These are phyloP conservation scores for Myiozetetes cayanensis DNA, from an alignment of 2,113 vertebrate species.

Conservation along the genomic window DNA sequence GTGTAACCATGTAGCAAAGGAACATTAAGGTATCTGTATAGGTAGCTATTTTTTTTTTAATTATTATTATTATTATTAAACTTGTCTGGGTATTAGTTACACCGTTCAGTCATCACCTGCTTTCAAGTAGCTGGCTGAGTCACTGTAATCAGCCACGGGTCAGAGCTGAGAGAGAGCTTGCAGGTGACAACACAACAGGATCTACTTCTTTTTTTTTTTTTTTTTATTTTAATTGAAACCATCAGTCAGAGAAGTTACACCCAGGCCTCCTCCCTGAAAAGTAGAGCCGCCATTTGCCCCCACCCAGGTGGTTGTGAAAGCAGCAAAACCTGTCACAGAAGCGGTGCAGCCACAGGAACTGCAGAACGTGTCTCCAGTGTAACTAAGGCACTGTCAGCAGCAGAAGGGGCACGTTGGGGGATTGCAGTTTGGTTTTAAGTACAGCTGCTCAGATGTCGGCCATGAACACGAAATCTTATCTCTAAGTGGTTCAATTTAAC, in stretches of 20 bases:
- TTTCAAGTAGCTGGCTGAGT: slow-evolving; percentile 9
- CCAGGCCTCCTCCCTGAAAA: slow-evolving; percentile 26
- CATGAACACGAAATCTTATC: neutral
- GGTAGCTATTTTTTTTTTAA: neutral
- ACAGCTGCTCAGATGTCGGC: neutral
- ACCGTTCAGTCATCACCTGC: neutral
- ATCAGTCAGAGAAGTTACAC: neutral
- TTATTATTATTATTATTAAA: neutral
- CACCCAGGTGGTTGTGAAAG: neutral
- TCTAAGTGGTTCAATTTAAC: neutral
- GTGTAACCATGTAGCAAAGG: neutral
- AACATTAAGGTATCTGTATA: neutral
- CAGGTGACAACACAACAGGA: neutral
- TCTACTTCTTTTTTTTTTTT: neutral
- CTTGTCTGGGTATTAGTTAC: neutral
- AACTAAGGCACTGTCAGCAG: neutral
- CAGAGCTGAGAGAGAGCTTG: neutral
- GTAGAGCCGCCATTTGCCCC: neutral
- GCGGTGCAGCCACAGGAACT: neutral
- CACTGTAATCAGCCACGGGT: neutral
- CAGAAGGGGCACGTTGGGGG: neutral
- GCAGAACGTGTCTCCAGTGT: accelerated
- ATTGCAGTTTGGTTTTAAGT: neutral
- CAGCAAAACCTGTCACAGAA: slow-evolving; percentile 46
- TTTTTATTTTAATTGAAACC: neutral